Evolutionary conservation across 2,888 invertebrate genomes (phyloP), one percentile per base, ranked within the genome.

Genomic region (Synergus laeviventris): DNA sequence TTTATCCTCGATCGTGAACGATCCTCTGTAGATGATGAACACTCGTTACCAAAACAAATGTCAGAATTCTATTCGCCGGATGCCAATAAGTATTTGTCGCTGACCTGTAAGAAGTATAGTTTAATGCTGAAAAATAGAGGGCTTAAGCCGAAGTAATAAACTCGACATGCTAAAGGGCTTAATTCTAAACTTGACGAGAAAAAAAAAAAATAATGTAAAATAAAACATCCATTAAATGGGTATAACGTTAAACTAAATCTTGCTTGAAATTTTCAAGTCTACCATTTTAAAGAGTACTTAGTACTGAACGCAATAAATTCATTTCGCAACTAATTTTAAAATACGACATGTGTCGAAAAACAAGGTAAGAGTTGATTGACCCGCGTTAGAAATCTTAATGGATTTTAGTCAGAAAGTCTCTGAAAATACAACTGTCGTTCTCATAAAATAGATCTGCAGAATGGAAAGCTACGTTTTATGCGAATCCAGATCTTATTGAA

Each of bases 61-160:
- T 70, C 45, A 49, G 70, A 70, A 66, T 66, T 66, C 49, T 24
- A 70, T 49, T 70, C 70, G 31, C 24, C 70, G 21, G 31, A 8
- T 70, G 70, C n/a, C 49, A 73, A 81, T 74, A 76, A 77, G 76
- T 73, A 77, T 66, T 74, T 74, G 74, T 77, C 76, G 81, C 79
- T 85, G 87, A 90, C 90, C 90, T 90, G 90, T 86, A 90, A 90
- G 88, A 90, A 90, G 85, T 84, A 89, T 79, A 86, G 83, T 90
- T 90, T 89, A 87, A 89, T 87, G 84, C 85, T 86, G 85, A 45
- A 24, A 45, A 70, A 49, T 70, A 70, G 21, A 70, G 24, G 42
- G 31, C 31, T 11, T 36, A 45, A 70, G 16, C 70, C 49, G 49
- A 18, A 21, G 1, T 56, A n/a, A 9, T 36, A 38, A 4, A 49